Percentiles rank a stretch among this genome's conserved stretches.
Evolutionary conservation across 2,113 vertebrate species (phyloP).

Genomic region (Asarcornis scutulata): DNA sequence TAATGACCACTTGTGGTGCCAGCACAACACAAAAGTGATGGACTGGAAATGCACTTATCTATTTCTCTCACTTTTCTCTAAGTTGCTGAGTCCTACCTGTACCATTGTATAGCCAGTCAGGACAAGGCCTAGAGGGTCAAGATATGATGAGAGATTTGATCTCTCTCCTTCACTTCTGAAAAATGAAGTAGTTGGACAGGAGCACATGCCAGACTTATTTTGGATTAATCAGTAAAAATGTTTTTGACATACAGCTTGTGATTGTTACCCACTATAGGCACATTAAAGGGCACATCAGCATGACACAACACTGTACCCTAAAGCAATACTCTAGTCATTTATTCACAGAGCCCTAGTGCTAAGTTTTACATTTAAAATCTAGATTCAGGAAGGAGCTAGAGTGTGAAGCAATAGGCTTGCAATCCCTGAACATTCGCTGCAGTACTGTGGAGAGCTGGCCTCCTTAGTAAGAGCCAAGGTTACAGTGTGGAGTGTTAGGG

Average conservation of each 20-base stretch:
- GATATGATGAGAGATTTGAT: background rate
- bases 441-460: background rate
- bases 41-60: background rate
- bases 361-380: background rate
- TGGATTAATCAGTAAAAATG: background rate
- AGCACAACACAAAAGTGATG: background rate
- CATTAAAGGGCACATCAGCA: background rate
- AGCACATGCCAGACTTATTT: background rate
- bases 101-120: background rate
- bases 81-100: background rate
- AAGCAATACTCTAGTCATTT: conserved; percentile 23
- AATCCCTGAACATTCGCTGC: background rate
- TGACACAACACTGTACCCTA: background rate
- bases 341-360: background rate
- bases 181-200: background rate
- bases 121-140: background rate
- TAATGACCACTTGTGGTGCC: background rate
- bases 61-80: background rate
- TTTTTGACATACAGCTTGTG: background rate
- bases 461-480: background rate
- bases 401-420: background rate
- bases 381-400: background rate
- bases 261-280: background rate
- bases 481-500: background rate
- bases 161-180: background rate